Percentiles rank a stretch among this genome's conserved stretches.
Conservation (phyloP, 1,140 invertebrate species). For the Lepidurus apus region DNA sequence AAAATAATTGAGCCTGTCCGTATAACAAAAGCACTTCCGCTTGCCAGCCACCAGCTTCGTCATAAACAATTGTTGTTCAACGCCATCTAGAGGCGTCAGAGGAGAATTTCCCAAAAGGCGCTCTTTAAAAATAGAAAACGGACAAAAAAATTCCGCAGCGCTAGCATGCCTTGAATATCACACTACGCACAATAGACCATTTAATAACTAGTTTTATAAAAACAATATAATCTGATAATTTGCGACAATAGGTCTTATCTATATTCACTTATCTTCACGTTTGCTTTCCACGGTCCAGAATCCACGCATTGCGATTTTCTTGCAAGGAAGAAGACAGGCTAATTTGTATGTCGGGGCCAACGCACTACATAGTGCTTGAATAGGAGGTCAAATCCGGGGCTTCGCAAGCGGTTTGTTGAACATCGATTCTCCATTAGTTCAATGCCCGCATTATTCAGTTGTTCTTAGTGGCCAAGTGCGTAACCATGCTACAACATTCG, state of each 20-base stretch:
- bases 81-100: background rate
- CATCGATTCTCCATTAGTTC: background rate
- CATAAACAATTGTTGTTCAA: background rate
- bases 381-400: background rate
- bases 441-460: background rate
- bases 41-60: background rate
- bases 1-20: constrained; percentile 11
- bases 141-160: background rate
- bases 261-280: no score
- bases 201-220: no score
- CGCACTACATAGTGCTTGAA: background rate
- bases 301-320: no score
- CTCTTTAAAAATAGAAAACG: background rate
- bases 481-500: constrained; percentile 2
- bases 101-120: background rate
- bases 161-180: background rate
- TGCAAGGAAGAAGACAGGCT: no score
- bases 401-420: background rate
- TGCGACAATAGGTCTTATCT: no score
- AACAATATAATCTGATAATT: no score
- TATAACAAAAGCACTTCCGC: constrained; percentile 8
- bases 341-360: no score
- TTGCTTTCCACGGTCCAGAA: no score
- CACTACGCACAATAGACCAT: background rate
- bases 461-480: background rate